Percentiles rank a stretch among this genome's conserved stretches.
Evolutionary conservation across 2,113 vertebrate species (phyloP).

Genomic region (Plecturocebus donacophilus): DNA sequence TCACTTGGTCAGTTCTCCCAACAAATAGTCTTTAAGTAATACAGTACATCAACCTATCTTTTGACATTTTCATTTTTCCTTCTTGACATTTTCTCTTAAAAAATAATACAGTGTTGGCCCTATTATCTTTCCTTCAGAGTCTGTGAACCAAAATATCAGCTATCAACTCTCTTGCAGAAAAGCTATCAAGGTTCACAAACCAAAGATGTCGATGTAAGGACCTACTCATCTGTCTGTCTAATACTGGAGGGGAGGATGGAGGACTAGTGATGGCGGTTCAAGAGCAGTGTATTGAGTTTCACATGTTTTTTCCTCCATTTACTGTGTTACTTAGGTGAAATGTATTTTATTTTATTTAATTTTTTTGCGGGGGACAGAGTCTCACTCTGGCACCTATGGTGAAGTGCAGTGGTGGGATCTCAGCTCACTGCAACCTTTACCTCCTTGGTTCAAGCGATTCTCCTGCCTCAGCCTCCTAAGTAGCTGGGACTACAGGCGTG

Average conservation of each 20-base stretch:
- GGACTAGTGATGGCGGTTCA: not conserved
- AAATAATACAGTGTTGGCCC: slow-evolving; percentile 83
- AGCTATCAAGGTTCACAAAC: slow-evolving; percentile 61
- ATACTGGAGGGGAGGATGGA: not conserved
- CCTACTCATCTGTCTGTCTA: slow-evolving; percentile 5
- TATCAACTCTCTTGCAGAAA: slow-evolving; percentile 43
- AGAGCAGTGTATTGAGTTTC: not conserved
- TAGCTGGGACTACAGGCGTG: no score
- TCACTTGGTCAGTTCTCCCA: slow-evolving; percentile 86
- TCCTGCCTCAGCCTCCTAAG: no score
- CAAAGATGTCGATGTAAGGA: not conserved
- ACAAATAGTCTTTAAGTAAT: slow-evolving; percentile 85
- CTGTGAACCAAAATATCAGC: slow-evolving; percentile 58
- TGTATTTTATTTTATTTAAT: slow-evolving; percentile 23
- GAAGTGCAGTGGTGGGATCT: no score
- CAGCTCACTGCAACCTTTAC: no score
- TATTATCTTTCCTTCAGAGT: slow-evolving; percentile 82
- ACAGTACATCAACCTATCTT: slow-evolving; percentile 84
- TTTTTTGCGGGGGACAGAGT: no score
- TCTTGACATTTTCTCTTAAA: slow-evolving; percentile 85
- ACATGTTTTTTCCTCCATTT: slow-evolving; percentile 19
- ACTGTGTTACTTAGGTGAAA: slow-evolving; percentile 43
- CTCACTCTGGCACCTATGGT: no score
- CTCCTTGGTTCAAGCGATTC: no score
- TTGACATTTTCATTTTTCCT: slow-evolving; percentile 87